Base-by-base conservation (phyloP, 1,140 invertebrate genomes). In the Drosophila repletoides region DNA sequence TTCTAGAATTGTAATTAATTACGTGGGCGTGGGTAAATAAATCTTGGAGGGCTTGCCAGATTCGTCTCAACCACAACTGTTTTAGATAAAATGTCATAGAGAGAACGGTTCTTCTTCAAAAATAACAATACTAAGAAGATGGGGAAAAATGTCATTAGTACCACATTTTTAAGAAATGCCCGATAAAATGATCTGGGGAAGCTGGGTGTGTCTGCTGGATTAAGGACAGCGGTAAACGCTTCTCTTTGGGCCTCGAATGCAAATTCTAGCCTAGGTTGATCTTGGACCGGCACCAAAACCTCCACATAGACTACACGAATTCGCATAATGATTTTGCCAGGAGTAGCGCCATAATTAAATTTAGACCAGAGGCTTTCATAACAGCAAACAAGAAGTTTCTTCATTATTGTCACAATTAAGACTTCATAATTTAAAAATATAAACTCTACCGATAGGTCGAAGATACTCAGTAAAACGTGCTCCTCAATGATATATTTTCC, bases 71-170 rank as follows among this genome's bases (percentile, higher is more conserved):
- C 95, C 26, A 97, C 96, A 67, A 97, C 93, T 10, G 95, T 95
- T 67, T 94, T 94, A 58, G 95, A 94, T n/a, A 96, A 75, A 38
- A 97, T 89, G 89, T 98, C 96, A 89, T 98, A 97, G 1, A 93
- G 93, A 1, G 95, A 95, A 61, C 96, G 92, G 89, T 96, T 96
- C 76, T 95, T 94, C 72, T 94, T 93, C 66, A 96, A 93, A 83
- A 96, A 95, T 19, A 95, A 88, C 9, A 92, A 76, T 0, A 94
- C 92, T 65, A 96, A 93, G 79, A 93, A 96, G 24, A 96, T 91
- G 0, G 96, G 96, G 76, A 97, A 95, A 43, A 97, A 92, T 36
- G 97, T 93, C 0, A 95, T 94, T 41, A 96, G 91, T 9, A 96
- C 92, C 28, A 97, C 92, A 89, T 97, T 97, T 88, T 98, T 98